Conservation (phyloP, 2,797 vertebrate species). For the Sebastes kiyomatsui region DNA sequence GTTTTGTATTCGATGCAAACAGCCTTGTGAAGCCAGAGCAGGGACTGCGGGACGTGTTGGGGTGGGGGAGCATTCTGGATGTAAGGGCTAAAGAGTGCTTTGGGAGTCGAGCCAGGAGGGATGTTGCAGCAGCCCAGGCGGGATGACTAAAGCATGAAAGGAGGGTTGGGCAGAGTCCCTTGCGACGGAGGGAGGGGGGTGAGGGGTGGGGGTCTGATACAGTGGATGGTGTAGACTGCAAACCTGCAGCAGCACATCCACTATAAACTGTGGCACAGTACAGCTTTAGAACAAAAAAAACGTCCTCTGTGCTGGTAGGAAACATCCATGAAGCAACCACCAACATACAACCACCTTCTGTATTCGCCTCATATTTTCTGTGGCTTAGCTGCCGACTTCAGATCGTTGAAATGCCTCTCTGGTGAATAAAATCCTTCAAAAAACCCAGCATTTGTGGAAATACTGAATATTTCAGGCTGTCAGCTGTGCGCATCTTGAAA, state of each 20-base stretch:
- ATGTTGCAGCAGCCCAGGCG: conserved; percentile 62
- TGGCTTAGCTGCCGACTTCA: conserved; percentile 26
- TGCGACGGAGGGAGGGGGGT: conserved; percentile 29
- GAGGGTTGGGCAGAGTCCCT: conserved; percentile 55
- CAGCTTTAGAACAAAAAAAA: conserved; percentile 15
- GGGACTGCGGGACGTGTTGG: conserved; percentile 7
- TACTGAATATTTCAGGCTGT: conserved; percentile 27
- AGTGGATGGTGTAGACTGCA: conserved; percentile 44
- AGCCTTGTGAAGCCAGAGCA: conserved; percentile 33
- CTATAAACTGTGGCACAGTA: neutral
- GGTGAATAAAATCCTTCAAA: conserved; percentile 22
- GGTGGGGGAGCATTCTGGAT: conserved; percentile 24
- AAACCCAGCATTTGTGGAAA: conserved; percentile 24
- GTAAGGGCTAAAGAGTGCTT: conserved; percentile 62
- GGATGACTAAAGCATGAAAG: conserved; percentile 73
- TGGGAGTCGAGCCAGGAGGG: conserved; percentile 67
- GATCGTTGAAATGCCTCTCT: conserved; percentile 20
- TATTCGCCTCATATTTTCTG: neutral
- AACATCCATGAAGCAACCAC: neutral
- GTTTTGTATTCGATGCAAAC: conserved; percentile 63
- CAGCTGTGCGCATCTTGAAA: conserved; percentile 9
- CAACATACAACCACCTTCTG: conserved; percentile 2
- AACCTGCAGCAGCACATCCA: conserved; percentile 36
- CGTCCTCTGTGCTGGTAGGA: neutral
- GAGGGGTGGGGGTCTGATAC: conserved; percentile 2